Evolutionary conservation across 2,888 invertebrate genomes (phyloP).

Genomic region (Abscondita cerata): DNA sequence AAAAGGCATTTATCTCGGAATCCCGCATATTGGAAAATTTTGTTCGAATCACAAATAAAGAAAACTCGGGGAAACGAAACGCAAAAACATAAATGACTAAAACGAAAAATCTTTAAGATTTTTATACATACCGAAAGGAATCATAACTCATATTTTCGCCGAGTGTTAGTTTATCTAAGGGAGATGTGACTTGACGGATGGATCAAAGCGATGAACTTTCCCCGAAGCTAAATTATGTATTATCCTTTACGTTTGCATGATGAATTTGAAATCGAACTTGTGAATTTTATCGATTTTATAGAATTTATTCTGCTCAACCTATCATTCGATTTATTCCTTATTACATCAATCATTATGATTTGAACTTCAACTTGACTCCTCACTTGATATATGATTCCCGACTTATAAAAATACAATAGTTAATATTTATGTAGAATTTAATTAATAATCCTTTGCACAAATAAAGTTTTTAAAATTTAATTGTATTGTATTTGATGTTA

Average conservation of each 20-base stretch:
- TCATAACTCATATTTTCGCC: conserved; percentile 55
- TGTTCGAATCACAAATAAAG: conserved; percentile 46
- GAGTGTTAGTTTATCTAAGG: conserved; percentile 52
- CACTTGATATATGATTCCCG: conserved; percentile 10
- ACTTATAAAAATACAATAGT: conserved; percentile 1
- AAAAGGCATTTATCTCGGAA: conserved; percentile 39
- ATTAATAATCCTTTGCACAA: too few species aligned
- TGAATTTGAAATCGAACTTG: conserved; percentile 34
- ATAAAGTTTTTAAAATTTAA: too few species aligned
- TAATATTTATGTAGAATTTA: neutral
- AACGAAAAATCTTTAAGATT: conserved; percentile 54
- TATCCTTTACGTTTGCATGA: conserved; percentile 32
- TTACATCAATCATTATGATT: conserved; percentile 24
- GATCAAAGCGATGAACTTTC: conserved; percentile 48
- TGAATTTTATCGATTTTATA: conserved; percentile 32
- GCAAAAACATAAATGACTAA: conserved; percentile 51
- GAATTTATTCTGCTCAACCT: conserved; percentile 25
- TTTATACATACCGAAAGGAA: conserved; percentile 46
- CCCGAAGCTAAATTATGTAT: conserved; percentile 28
- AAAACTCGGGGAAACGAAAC: conserved; percentile 49
- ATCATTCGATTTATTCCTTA: conserved; percentile 4
- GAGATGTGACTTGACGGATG: conserved; percentile 53
- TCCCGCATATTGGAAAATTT: conserved; percentile 43
- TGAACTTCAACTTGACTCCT: conserved; percentile 12
- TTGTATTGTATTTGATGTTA: too few species aligned